Conservation (phyloP, 2,797 vertebrate species). For the Pitangus sulphuratus region DNA sequence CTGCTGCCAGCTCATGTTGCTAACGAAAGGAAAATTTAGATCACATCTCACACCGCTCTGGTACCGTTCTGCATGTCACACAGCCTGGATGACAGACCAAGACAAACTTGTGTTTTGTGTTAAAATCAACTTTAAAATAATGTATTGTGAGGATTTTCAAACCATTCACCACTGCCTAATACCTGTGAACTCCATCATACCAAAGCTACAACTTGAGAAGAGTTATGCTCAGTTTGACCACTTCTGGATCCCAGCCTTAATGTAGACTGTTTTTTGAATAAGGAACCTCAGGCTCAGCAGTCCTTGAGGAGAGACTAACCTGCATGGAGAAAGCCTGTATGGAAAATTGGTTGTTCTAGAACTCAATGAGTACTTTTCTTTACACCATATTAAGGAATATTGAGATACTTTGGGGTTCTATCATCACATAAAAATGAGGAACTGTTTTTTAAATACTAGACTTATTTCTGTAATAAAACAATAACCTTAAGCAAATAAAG, state of each 20-base stretch:
- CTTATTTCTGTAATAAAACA: not conserved
- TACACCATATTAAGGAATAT: not conserved
- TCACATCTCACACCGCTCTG: fast-evolving
- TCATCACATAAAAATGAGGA: not conserved
- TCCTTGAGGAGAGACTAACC: not conserved
- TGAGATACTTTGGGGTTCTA: not conserved
- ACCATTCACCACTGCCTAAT: not conserved
- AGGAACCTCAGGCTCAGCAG: not conserved
- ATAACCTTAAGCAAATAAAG: not conserved
- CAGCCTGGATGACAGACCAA: not conserved
- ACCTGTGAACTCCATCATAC: not conserved
- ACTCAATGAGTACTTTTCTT: not conserved
- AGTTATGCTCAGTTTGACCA: not conserved
- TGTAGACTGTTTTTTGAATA: not conserved
- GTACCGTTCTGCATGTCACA: not conserved
- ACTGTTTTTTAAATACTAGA: not conserved
- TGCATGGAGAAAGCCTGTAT: not conserved
- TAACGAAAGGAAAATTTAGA: not conserved
- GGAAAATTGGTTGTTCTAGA: not conserved
- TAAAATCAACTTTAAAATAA: not conserved
- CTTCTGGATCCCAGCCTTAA: not conserved
- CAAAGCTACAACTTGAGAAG: not conserved
- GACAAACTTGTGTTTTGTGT: not conserved
- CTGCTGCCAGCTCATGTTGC: not conserved
- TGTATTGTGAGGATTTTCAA: not conserved